Base-by-base conservation (phyloP, 1,140 invertebrate genomes). In the Chymomyza costata region DNA sequence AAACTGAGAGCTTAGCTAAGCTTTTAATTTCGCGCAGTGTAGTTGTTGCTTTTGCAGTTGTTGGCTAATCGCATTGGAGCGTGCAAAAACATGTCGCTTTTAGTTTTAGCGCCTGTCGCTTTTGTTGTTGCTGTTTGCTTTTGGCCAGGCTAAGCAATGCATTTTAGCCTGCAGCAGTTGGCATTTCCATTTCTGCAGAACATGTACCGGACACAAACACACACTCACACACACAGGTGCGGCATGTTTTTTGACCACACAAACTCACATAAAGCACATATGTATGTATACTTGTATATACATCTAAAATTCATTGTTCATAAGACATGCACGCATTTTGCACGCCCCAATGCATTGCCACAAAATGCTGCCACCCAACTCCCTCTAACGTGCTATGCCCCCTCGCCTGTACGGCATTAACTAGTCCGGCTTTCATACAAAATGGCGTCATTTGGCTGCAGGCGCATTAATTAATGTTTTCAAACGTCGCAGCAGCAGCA, bases 281-380 rank as follows among this genome's bases (percentile, higher is more conserved):
- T n/a, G 17, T 25, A 54, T 18, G 45, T 14, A 47, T 35, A 45
- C 34, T 30, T 49, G 11, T n/a, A n/a, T 44, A 46, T 38, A 54
- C 71, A 78, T 78, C 71, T 80, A 78, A 63, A 71, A 78, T 76
- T 34, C 71, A 76, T 76, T 76, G 71, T 76, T 78, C 71, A 71
- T 78, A 76, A 76, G 71, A 76, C 71, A 76, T 78, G 66, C 56
- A 70, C 71, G 71, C 71, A 76, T 70, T 70, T 63, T 53, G 71
- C 60, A 76, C 57, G 71, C 53, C 53, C 66, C 57, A 78, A 65
- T 65, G 70, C 71, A 76, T 65, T 63, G 49, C 71, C 46, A 17
- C 37, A 47, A n/a, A 6, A 15, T n/a, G 15, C 44, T n/a, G 8
- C 30, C 37, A 48, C 28, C 52, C 5, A 8, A 13, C 15, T 18